Percentiles rank a stretch among this genome's conserved stretches.
Evolutionary conservation across 2,113 vertebrate species (phyloP).

Genomic region (Fregata magnificens): DNA sequence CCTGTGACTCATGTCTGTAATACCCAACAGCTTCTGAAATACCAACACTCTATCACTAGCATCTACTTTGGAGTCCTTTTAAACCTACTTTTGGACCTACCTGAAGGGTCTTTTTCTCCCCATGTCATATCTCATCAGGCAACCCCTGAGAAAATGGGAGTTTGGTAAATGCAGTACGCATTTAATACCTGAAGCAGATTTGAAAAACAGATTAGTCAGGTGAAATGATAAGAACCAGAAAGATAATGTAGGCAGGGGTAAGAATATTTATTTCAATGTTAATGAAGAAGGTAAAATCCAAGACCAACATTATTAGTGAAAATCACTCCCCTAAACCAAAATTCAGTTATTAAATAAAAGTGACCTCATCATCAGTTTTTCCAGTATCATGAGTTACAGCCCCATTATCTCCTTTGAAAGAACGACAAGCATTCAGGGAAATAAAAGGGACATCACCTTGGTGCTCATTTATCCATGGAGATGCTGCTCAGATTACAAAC

Average conservation of each 20-base stretch:
- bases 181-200: not conserved
- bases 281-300: not conserved
- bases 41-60: not conserved
- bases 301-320: not conserved
- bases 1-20: not conserved
- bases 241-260: not conserved
- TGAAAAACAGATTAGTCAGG: not conserved
- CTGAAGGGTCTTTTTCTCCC: not conserved
- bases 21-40: not conserved
- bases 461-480: not conserved
- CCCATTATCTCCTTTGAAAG: not conserved
- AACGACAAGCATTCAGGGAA: not conserved
- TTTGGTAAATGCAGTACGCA: not conserved
- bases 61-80: not conserved
- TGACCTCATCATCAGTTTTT: not conserved
- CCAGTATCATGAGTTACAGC: not conserved
- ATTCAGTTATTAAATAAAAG: not conserved
- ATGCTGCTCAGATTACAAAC: not conserved
- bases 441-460: not conserved
- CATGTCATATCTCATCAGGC: not conserved
- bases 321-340: not conserved
- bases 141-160: not conserved
- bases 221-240: not conserved
- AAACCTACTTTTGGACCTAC: not conserved
- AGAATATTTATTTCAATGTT: not conserved